phyloP scores from a whole-genome alignment of 2,797 vertebrate genomes.

The Otus scops region DNA sequence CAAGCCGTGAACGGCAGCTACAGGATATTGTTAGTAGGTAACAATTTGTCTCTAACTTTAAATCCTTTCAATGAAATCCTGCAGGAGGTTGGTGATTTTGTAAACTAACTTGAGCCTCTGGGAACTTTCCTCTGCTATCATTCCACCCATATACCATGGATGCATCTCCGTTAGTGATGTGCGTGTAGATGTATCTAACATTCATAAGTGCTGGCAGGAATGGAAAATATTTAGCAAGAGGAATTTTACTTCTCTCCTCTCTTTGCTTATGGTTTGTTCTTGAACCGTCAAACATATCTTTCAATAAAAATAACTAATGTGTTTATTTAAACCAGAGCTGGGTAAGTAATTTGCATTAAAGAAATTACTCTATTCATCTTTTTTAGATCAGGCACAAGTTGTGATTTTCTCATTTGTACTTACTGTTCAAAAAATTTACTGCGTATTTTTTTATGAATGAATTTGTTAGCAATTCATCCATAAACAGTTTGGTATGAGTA shows the following conservation, averaged over 20 bases:
- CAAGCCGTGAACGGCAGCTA: not conserved
- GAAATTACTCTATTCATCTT: constrained; percentile 59
- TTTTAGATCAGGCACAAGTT: constrained; percentile 44
- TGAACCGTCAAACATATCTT: not conserved
- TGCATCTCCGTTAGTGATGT: constrained; percentile 9
- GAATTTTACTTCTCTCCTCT: constrained; percentile 18
- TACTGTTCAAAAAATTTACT: constrained; percentile 38
- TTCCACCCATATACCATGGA: not conserved
- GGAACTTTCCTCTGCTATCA: not conserved
- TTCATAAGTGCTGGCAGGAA: not conserved
- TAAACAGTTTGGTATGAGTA: not conserved
- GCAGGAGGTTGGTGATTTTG: not conserved
- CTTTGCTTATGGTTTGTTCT: constrained; percentile 19
- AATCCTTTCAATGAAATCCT: constrained; percentile 8
- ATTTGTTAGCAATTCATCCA: not conserved
- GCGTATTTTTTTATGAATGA: constrained; percentile 45
- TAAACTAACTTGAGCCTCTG: not conserved
- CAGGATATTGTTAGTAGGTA: not conserved
- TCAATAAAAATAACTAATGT: constrained; percentile 55
- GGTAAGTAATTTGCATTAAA: constrained; percentile 59
- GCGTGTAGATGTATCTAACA: not conserved
- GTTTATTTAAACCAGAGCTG: constrained; percentile 48
- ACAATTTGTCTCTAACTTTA: not conserved
- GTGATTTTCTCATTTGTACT: constrained; percentile 47
- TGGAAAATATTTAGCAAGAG: constrained; percentile 8